phyloP scores from a whole-genome alignment of 2,113 vertebrate genomes.

The Phyllopteryx taeniolatus region DNA sequence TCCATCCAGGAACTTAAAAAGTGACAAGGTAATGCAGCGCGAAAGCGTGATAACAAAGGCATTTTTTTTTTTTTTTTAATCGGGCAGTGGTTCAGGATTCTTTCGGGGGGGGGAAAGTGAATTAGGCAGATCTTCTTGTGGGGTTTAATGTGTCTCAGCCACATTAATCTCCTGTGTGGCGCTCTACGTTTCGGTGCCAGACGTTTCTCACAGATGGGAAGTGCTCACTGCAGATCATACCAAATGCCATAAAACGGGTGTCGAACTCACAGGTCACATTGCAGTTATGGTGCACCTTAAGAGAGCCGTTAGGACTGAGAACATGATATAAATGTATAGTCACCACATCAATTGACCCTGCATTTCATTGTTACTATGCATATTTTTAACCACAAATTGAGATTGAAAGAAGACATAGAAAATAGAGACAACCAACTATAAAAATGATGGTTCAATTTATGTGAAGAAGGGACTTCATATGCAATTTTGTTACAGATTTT shows the following conservation, averaged over 20 bases:
- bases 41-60: neutral
- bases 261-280: neutral
- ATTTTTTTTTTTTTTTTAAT: neutral
- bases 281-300: too few species aligned
- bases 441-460: too few species aligned
- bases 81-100: neutral
- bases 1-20: neutral
- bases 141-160: neutral
- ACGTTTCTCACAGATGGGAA: neutral
- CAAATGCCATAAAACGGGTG: neutral
- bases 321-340: too few species aligned
- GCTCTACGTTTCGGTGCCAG: neutral
- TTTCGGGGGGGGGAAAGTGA: neutral
- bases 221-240: neutral
- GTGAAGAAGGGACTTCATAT: too few species aligned
- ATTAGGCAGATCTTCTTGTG: neutral
- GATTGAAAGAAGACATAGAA: neutral
- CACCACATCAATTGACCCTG: neutral
- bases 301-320: too few species aligned
- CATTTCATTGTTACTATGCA: neutral
- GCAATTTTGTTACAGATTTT: too few species aligned
- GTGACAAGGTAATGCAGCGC: neutral
- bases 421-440: neutral
- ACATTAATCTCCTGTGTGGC: neutral
- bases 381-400: neutral